A percentile compares a stretch with the other conserved stretches of the same genome.
Evolutionary conservation across 2,797 vertebrate genomes (phyloP).

Genomic region (Hippoglossus hippoglossus): DNA sequence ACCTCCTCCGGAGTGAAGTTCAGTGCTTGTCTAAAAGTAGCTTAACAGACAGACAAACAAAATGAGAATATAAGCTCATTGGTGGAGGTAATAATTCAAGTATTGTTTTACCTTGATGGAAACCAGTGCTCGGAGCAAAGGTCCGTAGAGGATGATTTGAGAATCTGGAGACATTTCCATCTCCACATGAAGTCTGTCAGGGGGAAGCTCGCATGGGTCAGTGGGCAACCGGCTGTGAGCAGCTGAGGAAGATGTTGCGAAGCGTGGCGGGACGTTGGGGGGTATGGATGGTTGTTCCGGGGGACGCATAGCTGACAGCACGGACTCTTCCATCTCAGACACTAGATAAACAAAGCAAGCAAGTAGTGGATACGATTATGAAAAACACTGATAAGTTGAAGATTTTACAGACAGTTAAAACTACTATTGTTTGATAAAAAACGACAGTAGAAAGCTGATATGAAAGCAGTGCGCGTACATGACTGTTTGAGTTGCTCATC

Average conservation of each 20-base stretch:
- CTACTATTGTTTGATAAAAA: background rate
- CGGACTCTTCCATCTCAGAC: constrained; percentile 96
- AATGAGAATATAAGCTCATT: too few species aligned
- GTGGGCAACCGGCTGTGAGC: constrained; percentile 79
- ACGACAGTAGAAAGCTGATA: background rate
- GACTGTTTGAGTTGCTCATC: constrained; percentile 97
- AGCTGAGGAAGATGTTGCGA: constrained; percentile 82
- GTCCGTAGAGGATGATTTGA: constrained; percentile 94
- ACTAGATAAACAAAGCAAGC: constrained; percentile 76
- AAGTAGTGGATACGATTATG: background rate
- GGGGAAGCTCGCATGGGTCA: constrained; percentile 94
- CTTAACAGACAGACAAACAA: too few species aligned
- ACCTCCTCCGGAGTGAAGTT: too few species aligned
- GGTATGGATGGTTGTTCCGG: constrained; percentile 81
- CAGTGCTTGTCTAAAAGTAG: too few species aligned
- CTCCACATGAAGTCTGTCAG: constrained; percentile 94
- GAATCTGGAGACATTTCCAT: constrained; percentile 97
- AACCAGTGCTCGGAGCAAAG: constrained; percentile 91
- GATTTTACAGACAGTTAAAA: background rate
- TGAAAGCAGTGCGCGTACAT: constrained; percentile 81
- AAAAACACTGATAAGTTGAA: background rate
- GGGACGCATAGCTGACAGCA: constrained; percentile 85
- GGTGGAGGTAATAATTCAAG: background rate
- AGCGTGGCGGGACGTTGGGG: constrained; percentile 74
- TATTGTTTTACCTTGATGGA: constrained; percentile 90